phyloP scores from a whole-genome alignment of 1,140 invertebrate genomes.

The Gonatopus flavifemur region DNA sequence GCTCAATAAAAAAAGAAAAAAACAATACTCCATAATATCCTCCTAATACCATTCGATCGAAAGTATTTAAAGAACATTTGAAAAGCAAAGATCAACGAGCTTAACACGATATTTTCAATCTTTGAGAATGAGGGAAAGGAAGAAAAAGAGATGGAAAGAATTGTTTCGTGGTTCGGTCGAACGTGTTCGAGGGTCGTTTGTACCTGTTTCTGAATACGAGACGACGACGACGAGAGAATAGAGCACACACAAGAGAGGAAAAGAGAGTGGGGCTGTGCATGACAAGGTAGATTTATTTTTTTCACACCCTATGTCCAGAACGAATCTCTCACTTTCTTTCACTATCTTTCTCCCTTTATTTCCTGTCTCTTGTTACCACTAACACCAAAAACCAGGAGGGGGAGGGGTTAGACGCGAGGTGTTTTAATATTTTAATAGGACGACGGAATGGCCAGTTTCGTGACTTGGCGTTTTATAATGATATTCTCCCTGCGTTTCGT shows the following conservation, averaged over 20 bases:
- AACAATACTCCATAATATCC: too few relatives aligned
- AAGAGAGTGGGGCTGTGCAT: constrained; percentile 49
- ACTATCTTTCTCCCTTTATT: too few relatives aligned
- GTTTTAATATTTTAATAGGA: constrained; percentile 61
- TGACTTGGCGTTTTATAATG: constrained; percentile 59
- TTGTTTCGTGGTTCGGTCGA: constrained; percentile 28
- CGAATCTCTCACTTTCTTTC: too few relatives aligned
- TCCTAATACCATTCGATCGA: too few relatives aligned
- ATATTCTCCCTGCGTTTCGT: constrained; percentile 57
- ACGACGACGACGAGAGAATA: constrained; percentile 37
- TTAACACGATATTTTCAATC: too few relatives aligned
- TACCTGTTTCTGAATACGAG: constrained; percentile 34
- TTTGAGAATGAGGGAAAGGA: not conserved
- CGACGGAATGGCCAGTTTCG: constrained; percentile 53
- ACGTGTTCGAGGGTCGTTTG: constrained; percentile 32
- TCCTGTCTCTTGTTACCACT: not conserved
- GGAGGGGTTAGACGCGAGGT: constrained; percentile 50
- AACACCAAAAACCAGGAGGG: constrained; percentile 11
- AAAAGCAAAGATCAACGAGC: too few relatives aligned
- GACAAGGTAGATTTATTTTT: constrained; percentile 58
- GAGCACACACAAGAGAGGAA: constrained; percentile 8
- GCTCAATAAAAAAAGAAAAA: too few relatives aligned
- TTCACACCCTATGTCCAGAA: constrained; percentile 51
- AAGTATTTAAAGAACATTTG: too few relatives aligned
- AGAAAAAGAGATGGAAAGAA: constrained; percentile 3